phyloP scores from a whole-genome alignment of 1,140 invertebrate genomes.

The Procambarus clarkii region DNA sequence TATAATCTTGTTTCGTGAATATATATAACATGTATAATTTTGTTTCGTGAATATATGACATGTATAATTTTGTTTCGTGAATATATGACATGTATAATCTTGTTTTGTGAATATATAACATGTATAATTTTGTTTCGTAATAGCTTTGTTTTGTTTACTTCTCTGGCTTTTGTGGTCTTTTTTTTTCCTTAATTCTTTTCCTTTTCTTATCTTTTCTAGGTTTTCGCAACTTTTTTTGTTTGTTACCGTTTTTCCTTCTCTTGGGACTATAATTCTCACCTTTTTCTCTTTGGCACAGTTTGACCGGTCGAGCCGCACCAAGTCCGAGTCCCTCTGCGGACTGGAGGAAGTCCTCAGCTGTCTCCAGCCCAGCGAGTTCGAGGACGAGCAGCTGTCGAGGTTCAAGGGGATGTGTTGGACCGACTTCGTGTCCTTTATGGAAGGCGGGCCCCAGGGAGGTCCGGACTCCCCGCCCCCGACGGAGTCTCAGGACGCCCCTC shows the following conservation, averaged over 20 bases:
- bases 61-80: too few relatives aligned
- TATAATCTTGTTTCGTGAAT: too few relatives aligned
- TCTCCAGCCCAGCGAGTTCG: constrained; percentile 79
- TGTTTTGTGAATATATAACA: too few relatives aligned
- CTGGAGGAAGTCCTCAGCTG: constrained; percentile 79
- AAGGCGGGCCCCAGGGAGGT: constrained; percentile 56
- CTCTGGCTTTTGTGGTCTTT: too few relatives aligned
- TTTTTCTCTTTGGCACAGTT: constrained; percentile 76
- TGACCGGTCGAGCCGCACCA: constrained; percentile 78
- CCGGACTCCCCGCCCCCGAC: constrained; percentile 3
- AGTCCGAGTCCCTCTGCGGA: constrained; percentile 78
- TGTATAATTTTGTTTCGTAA: too few relatives aligned
- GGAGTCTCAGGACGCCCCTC: constrained; percentile 25
- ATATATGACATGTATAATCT: too few relatives aligned
- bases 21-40: too few relatives aligned
- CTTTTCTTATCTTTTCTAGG: neutral
- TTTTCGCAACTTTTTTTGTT: neutral
- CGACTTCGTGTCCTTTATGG: constrained; percentile 76
- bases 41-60: too few relatives aligned
- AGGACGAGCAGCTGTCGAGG: constrained; percentile 79
- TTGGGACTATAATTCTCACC: too few relatives aligned
- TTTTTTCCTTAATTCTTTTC: too few relatives aligned
- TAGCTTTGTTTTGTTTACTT: too few relatives aligned
- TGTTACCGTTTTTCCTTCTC: neutral
- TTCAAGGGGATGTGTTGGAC: constrained; percentile 78